These are phyloP conservation scores for Microplitis mediator DNA, from an alignment of 1,140 invertebrate species.

Conservation along the genomic window DNA sequence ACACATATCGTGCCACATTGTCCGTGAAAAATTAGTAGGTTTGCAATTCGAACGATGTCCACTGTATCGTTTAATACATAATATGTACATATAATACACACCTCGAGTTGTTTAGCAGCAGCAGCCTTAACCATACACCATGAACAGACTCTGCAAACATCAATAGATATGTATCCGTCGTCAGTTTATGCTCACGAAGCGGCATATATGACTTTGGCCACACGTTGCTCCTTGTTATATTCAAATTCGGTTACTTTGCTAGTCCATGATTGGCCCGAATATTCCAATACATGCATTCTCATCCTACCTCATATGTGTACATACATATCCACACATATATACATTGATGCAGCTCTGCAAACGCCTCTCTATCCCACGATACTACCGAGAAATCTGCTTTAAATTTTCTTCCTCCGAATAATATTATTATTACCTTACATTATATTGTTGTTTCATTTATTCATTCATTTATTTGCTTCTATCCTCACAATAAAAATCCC, in stretches of 20 bases:
- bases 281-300: conserved; percentile 45
- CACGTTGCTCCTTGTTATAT: conserved; percentile 51
- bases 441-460: background rate
- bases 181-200: conserved; percentile 26
- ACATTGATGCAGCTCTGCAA: too few species aligned
- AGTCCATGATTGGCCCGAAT: conserved; percentile 54
- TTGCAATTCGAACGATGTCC: conserved; percentile 29
- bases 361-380: conserved; percentile 20
- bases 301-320: background rate
- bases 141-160: background rate
- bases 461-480: background rate
- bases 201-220: conserved; percentile 32
- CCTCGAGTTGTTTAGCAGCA: background rate
- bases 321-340: too few species aligned
- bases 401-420: conserved; percentile 6
- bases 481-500: background rate
- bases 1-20: conserved; percentile 16
- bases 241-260: conserved; percentile 58
- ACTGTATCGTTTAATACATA: background rate
- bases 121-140: background rate
- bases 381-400: conserved; percentile 32
- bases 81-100: background rate
- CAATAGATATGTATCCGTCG: conserved; percentile 28
- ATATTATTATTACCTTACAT: conserved; percentile 1
- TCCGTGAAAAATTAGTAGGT: conserved; percentile 29